Conservation (phyloP, 2,888 invertebrate species). For the Pristionchus mayeri region DNA sequence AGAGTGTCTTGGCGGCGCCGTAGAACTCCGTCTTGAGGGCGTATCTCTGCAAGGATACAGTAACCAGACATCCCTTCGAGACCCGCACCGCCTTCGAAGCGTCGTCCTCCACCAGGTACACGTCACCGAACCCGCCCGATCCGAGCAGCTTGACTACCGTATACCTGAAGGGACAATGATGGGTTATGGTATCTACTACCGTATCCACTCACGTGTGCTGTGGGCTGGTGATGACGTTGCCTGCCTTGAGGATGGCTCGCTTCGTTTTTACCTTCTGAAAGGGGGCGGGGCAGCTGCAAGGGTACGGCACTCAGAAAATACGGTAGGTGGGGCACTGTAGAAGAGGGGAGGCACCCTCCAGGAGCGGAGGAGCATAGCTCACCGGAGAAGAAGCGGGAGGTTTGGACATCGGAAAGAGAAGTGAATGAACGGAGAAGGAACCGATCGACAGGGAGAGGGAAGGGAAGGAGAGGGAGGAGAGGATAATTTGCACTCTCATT, state of each 20-base stretch:
- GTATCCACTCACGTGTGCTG: background rate
- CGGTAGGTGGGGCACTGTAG: conserved; percentile 15
- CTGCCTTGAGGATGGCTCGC: conserved; percentile 16
- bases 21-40: conserved; percentile 45
- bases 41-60: conserved; percentile 10
- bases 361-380: background rate
- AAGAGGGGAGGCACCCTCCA: background rate
- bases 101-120: conserved; percentile 36
- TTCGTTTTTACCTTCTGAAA: conserved; percentile 5
- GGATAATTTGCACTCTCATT: too few species aligned
- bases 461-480: background rate
- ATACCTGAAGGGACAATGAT: conserved; percentile 17
- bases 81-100: conserved; percentile 2
- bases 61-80: background rate
- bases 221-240: conserved; percentile 34
- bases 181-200: background rate
- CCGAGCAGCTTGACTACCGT: conserved; percentile 44
- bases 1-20: conserved; percentile 3
- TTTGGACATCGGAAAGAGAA: conserved; percentile 18
- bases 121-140: conserved; percentile 34
- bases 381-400: background rate
- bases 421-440: background rate
- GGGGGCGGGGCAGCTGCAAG: conserved; percentile 6
- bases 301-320: background rate
- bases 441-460: too few species aligned